phyloP scores from a whole-genome alignment of 1,140 invertebrate genomes.

The Macrobrachium rosenbergii region DNA sequence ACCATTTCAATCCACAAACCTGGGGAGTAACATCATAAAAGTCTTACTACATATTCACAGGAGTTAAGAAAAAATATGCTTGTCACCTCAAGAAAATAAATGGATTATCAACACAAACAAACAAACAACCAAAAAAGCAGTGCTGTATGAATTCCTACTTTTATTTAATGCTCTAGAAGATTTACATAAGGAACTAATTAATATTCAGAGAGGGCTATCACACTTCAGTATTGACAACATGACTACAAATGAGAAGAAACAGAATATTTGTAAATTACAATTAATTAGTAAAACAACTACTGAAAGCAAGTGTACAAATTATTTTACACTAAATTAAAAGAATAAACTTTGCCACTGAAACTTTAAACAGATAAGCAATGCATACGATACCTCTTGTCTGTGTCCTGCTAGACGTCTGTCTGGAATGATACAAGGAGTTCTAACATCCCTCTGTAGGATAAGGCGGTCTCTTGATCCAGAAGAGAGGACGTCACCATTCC shows the following conservation, averaged over 20 bases:
- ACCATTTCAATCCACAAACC: conserved; percentile 99
- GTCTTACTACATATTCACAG: conserved; percentile 1
- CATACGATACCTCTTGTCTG: conserved; percentile 86
- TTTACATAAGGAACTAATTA: too few relatives aligned
- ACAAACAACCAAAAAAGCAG: too few relatives aligned
- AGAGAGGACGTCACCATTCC: conserved; percentile 97
- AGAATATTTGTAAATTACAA: too few relatives aligned
- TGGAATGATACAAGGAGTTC: conserved; percentile 83
- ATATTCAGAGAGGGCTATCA: too few relatives aligned
- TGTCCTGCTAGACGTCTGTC: conserved; percentile 90
- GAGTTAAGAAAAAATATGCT: conserved; percentile 45
- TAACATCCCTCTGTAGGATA: conserved; percentile 95
- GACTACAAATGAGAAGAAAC: too few relatives aligned
- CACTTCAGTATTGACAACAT: too few relatives aligned
- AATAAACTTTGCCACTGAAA: conserved; percentile 32
- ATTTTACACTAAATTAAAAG: conserved; percentile 11
- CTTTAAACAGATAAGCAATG: background rate
- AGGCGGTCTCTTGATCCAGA: conserved; percentile 95
- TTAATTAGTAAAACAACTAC: too few relatives aligned
- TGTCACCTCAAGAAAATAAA: background rate
- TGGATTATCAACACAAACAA: too few relatives aligned
- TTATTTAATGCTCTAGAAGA: too few relatives aligned
- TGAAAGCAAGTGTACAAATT: background rate
- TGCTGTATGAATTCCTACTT: too few relatives aligned
- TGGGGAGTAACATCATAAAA: conserved; percentile 67